Conservation (phyloP, 2,113 vertebrate species). For the Macrotis lagotis region DNA sequence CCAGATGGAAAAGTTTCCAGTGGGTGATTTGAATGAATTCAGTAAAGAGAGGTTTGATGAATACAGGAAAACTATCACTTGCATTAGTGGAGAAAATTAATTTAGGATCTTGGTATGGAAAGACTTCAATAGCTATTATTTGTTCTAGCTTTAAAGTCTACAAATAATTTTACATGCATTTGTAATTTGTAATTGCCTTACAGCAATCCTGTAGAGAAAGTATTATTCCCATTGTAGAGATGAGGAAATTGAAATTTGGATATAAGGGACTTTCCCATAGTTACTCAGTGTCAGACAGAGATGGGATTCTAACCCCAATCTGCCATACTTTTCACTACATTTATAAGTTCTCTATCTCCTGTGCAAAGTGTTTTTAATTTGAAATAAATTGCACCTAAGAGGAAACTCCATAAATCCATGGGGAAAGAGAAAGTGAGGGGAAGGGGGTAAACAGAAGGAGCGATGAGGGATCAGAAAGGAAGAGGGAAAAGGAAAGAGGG, state of each 20-base stretch:
- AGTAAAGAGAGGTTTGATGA: background rate
- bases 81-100: background rate
- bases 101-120: background rate
- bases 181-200: background rate
- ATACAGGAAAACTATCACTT: background rate
- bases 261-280: background rate
- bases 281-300: background rate
- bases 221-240: background rate
- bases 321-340: background rate
- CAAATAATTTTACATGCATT: background rate
- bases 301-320: background rate
- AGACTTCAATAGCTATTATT: background rate
- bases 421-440: background rate
- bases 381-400: background rate
- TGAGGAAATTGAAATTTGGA: background rate
- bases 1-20: background rate
- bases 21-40: background rate
- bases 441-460: no score
- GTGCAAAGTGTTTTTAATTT: background rate
- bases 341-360: background rate
- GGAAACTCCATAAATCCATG: background rate
- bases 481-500: background rate
- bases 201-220: background rate
- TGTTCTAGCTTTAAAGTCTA: background rate
- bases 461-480: background rate